Evolutionary conservation across 2,113 vertebrate species (phyloP).

Genomic region (Monarcha castaneiventris): DNA sequence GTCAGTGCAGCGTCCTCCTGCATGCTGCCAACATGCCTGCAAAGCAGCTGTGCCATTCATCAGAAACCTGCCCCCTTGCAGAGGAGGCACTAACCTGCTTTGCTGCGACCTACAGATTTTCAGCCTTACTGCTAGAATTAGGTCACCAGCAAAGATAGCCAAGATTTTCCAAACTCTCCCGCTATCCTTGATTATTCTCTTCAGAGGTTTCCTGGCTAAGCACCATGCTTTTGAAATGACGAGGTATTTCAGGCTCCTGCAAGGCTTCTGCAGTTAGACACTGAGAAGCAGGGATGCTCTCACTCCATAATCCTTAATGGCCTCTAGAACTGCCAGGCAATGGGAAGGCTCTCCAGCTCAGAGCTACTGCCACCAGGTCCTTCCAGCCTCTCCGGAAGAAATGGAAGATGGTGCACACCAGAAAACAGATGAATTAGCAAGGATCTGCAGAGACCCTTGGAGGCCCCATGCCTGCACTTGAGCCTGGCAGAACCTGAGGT

Average conservation of each 20-base stretch:
- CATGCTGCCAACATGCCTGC: neutral
- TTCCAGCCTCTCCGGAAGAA: neutral
- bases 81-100: slow-evolving; percentile 17
- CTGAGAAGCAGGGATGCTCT: neutral
- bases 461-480: neutral
- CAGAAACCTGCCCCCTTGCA: neutral
- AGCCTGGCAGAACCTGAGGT: neutral
- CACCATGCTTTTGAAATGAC: neutral
- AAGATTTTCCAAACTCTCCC: slow-evolving; percentile 38
- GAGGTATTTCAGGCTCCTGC: neutral
- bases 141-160: slow-evolving; percentile 11
- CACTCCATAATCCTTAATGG: neutral
- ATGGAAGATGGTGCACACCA: neutral
- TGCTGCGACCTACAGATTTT: neutral
- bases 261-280: neutral
- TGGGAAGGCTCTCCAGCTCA: neutral
- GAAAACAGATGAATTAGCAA: neutral
- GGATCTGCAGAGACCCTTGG: neutral
- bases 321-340: neutral
- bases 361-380: neutral
- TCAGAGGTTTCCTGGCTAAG: slow-evolving; percentile 8
- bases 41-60: neutral
- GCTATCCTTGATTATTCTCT: neutral
- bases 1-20: neutral
- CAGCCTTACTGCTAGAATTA: slow-evolving; percentile 48